phyloP scores from a whole-genome alignment of 2,888 invertebrate genomes.

The Chloroclystis v-ata region DNA sequence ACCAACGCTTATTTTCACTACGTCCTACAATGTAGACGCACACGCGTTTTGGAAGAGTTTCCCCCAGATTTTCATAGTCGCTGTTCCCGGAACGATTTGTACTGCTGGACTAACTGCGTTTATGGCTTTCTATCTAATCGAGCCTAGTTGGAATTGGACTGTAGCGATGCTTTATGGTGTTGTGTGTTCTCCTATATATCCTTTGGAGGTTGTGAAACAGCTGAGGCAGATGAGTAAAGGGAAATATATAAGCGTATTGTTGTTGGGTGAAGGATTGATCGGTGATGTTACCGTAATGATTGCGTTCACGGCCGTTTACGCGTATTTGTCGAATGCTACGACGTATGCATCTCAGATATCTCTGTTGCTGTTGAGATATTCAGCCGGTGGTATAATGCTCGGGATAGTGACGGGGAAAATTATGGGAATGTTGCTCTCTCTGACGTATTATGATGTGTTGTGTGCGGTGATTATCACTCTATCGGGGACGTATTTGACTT shows the following conservation, averaged over 20 bases:
- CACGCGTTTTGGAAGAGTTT: constrained; percentile 65
- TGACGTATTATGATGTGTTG: constrained; percentile 59
- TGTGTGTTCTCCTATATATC: constrained; percentile 63
- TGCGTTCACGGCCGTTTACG: constrained; percentile 58
- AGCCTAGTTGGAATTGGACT: constrained; percentile 54
- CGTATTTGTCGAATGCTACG: constrained; percentile 53
- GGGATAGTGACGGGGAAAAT: constrained; percentile 62
- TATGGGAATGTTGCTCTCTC: constrained; percentile 49
- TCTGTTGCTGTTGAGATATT: constrained; percentile 54
- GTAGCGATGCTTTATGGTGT: constrained; percentile 60
- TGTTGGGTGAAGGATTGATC: constrained; percentile 62
- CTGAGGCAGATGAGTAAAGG: constrained; percentile 58
- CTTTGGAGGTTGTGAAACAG: constrained; percentile 60
- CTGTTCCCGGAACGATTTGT: constrained; percentile 53
- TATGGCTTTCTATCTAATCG: constrained; percentile 61
- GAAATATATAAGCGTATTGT: constrained; percentile 60
- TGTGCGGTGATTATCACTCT: constrained; percentile 60
- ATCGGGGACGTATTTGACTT: constrained; percentile 60
- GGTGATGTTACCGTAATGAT: constrained; percentile 68
- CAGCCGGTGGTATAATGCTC: constrained; percentile 57
- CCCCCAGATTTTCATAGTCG: constrained; percentile 59
- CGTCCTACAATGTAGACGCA: constrained; percentile 59
- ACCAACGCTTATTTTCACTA: constrained; percentile 60
- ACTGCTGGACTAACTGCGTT: constrained; percentile 56
- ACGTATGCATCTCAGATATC: constrained; percentile 50